Base-by-base conservation (phyloP, 1,140 invertebrate genomes). In the Diploscapter pachys region DNA sequence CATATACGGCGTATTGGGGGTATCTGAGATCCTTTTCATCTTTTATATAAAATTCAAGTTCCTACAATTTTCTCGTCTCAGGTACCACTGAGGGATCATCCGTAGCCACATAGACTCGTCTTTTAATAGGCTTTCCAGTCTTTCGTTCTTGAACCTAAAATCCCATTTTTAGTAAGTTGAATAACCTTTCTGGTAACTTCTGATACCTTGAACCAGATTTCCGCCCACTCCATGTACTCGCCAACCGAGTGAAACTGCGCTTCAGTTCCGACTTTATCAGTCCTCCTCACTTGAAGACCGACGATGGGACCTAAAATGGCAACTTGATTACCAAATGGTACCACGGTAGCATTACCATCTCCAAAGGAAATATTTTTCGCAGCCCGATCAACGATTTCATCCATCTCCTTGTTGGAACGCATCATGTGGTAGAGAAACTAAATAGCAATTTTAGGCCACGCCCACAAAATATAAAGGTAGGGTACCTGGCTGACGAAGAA, bases 211-310 rank as follows among this genome's bases (percentile, higher is more conserved):
- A 86, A 90, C 80, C 87, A 90, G 48, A 97, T 92, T 75, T 94
- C 91, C 3, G 97, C 95, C 86, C 93, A 91, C 0, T 86, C 85
- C 96, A 99, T 99, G 83, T 99, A 99, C 87, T 99, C 96, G 72
- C 94, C 92, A 13, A 98, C 89, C 65, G 91, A 88, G 86, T 99
- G 96, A 86, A 92, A 98, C 5, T 94, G 92, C 3, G 96, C 96
- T 88, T 99, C 96, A 2, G 94, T 96, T 11, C 95, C 95, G 48
- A 99, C 92, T 90, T 99, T 99, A 86, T 99, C 96, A 0, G 96
- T 99, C 72, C 96, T 89, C 52, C 96, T 88, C 11, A 99, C 91
- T 86, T 99, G 96, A 53, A 99, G 90, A 1, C 93, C 95, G 86
- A 84, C 82, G 8, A 84, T 76, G 55, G 84, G 84, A 72, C 75